Conservation (phyloP, 2,113 vertebrate species). For the Anas platyrhynchos region DNA sequence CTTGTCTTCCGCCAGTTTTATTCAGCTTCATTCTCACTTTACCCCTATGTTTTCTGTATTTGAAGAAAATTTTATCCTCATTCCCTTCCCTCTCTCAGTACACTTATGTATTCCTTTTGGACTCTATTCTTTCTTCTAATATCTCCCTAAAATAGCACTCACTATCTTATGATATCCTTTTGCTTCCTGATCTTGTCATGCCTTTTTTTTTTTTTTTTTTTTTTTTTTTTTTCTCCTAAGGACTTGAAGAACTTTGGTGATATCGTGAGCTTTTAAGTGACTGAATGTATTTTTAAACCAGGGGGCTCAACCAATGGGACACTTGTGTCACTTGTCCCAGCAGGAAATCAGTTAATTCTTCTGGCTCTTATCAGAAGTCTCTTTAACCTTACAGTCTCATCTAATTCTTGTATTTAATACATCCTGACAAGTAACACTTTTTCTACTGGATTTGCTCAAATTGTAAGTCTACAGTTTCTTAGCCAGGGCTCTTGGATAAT, state of each 20-base stretch:
- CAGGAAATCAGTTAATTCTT: background rate
- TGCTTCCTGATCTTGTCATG: background rate
- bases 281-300: background rate
- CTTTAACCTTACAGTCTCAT: background rate
- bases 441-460: background rate
- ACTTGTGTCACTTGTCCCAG: background rate
- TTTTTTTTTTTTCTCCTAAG: background rate
- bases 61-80: background rate
- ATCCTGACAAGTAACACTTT: background rate
- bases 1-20: background rate
- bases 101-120: background rate
- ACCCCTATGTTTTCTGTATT: background rate
- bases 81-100: background rate
- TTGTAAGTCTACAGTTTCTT: background rate
- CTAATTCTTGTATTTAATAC: slow-evolving; percentile 1
- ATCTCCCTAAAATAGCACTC: background rate
- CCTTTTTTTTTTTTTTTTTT: background rate
- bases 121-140: background rate
- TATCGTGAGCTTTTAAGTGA: background rate
- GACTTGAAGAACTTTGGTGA: background rate
- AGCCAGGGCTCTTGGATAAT: background rate
- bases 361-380: background rate
- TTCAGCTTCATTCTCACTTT: background rate
- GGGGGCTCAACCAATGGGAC: background rate
- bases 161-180: background rate